Evolutionary conservation across 1,140 invertebrate genomes (phyloP).

Genomic region (Calephelis virginiensis): DNA sequence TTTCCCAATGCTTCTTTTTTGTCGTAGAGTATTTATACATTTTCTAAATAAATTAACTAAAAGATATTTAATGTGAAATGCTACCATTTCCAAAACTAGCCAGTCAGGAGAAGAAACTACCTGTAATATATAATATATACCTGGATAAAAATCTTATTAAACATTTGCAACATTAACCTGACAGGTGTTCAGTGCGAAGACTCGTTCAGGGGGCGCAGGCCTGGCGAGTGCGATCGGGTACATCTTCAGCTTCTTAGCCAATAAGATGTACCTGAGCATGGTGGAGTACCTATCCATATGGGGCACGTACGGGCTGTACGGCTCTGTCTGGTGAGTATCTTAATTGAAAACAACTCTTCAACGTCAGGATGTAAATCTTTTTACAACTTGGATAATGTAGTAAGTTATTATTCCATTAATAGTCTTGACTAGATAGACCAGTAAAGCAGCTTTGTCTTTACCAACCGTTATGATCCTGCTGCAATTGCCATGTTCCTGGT

Average conservation of each 20-base stretch:
- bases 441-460: too few relatives aligned
- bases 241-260: constrained; percentile 84
- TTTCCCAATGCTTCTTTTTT: too few relatives aligned
- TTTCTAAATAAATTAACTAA: too few relatives aligned
- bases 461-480: too few relatives aligned
- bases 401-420: too few relatives aligned
- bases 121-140: too few relatives aligned
- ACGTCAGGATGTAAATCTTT: not conserved
- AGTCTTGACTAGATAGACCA: too few relatives aligned
- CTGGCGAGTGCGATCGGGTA: constrained; percentile 85
- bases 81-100: too few relatives aligned
- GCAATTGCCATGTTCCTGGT: too few relatives aligned
- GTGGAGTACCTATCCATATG: constrained; percentile 80
- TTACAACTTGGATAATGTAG: constrained; percentile 24
- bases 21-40: too few relatives aligned
- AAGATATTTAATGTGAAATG: too few relatives aligned
- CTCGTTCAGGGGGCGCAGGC: constrained; percentile 83
- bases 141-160: not conserved
- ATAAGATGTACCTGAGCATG: constrained; percentile 85
- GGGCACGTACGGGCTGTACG: constrained; percentile 83
- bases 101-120: too few relatives aligned
- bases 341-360: not conserved
- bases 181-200: constrained; percentile 81
- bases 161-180: not conserved
- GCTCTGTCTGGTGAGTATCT: constrained; percentile 43